phyloP scores from a whole-genome alignment of 2,888 invertebrate genomes.

The Macrosiphum euphorbiae region DNA sequence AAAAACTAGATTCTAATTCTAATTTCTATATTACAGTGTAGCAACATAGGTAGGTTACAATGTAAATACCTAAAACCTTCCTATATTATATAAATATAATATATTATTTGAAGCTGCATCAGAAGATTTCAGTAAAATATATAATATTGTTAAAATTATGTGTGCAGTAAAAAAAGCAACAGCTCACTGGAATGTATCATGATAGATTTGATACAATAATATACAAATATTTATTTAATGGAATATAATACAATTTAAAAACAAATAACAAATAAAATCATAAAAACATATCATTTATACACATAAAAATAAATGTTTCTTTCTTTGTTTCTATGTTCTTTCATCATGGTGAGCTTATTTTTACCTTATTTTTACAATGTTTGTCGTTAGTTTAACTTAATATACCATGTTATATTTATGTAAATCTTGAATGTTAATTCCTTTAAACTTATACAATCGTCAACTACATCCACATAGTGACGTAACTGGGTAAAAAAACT shows the following conservation, averaged over 20 bases:
- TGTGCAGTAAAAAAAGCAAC: neutral
- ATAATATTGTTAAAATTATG: neutral
- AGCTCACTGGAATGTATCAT: neutral
- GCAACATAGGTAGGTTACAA: no score
- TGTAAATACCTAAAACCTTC: no score
- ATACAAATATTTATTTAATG: neutral
- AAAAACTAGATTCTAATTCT: neutral
- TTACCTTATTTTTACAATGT: neutral
- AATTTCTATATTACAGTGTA: neutral
- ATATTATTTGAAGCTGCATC: neutral
- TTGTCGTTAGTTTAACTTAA: neutral
- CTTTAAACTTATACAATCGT: neutral
- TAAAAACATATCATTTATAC: neutral
- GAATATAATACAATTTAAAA: no score
- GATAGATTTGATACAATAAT: no score
- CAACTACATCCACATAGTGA: neutral
- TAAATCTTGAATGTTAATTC: neutral
- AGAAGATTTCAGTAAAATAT: neutral
- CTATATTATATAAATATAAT: neutral
- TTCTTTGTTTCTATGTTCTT: no score
- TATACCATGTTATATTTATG: neutral
- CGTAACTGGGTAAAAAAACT: no score
- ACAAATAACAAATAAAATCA: neutral
- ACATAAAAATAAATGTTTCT: no score
- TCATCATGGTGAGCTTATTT: neutral